Evolutionary conservation across 23 tunicate genomes (phyloP).

Genomic region (Trididemnum nubilum): DNA sequence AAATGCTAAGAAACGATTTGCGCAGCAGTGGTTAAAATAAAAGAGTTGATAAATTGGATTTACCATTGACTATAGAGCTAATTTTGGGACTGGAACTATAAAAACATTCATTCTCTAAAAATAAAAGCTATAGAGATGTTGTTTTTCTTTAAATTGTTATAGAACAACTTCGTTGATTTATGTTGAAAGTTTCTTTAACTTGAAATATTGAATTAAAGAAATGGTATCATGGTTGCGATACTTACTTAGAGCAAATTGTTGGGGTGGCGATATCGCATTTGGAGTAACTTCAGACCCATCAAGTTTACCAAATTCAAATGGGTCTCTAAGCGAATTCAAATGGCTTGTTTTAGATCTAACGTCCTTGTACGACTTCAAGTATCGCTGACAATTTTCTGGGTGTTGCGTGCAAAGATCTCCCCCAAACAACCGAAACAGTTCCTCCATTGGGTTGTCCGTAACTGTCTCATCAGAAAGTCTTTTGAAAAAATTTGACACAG

Average conservation of each 20-base stretch:
- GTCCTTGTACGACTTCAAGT: conserved; percentile 84
- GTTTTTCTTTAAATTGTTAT: too few relatives aligned
- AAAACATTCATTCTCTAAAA: too few relatives aligned
- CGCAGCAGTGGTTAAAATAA: too few relatives aligned
- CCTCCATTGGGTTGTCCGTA: conserved; percentile 69
- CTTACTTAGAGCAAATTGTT: conserved; percentile 41
- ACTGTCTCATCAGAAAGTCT: conserved; percentile 3
- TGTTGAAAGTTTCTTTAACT: too few relatives aligned
- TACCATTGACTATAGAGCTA: too few relatives aligned
- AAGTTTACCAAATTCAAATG: conserved; percentile 42
- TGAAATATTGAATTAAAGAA: too few relatives aligned
- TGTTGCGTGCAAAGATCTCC: conserved; percentile 62
- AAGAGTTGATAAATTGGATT: too few relatives aligned
- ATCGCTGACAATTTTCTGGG: conserved; percentile 79
- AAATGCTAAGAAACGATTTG: too few relatives aligned
- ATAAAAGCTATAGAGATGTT: too few relatives aligned
- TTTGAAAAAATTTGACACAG: conserved; percentile 41
- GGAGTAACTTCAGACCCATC: background rate
- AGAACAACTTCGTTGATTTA: too few relatives aligned
- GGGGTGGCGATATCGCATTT: background rate
- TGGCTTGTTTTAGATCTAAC: conserved; percentile 58
- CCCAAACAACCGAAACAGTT: conserved; percentile 89
- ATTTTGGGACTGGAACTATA: too few relatives aligned
- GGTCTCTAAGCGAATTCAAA: conserved; percentile 38
- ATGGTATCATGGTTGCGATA: too few relatives aligned